Evolutionary conservation across 35 echinoderm and acorn worm species (phyloP).

Genomic region (Apostichopus japonicus): DNA sequence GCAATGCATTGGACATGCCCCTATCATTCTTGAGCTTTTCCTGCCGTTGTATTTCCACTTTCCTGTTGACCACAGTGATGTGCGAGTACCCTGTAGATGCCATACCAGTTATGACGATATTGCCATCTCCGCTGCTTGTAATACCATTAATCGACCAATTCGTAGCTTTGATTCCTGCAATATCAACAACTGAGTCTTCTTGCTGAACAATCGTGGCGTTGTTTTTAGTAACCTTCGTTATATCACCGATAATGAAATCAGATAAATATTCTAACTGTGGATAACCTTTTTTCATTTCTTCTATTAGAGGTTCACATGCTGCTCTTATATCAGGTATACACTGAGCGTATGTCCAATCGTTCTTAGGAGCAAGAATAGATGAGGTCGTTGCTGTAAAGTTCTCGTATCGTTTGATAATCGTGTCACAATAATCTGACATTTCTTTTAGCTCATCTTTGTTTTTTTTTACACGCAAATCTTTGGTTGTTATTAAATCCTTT

Average conservation of each 20-base stretch:
- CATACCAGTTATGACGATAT: no score
- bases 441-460: not conserved
- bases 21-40: no score
- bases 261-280: not conserved
- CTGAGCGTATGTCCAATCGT: not conserved
- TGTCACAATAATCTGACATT: not conserved
- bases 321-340: conserved; percentile 12
- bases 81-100: no score
- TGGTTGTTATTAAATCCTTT: not conserved
- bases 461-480: not conserved
- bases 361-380: not conserved
- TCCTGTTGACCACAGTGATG: no score
- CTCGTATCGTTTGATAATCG: not conserved
- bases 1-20: no score
- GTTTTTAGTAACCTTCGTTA: no score
- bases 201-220: not conserved
- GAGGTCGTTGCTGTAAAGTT: not conserved
- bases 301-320: not conserved
- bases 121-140: no score
- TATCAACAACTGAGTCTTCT: not conserved
- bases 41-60: no score
- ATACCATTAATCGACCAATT: no score
- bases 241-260: not conserved
- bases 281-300: not conserved
- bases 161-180: not conserved